Base-by-base conservation (phyloP, 2,113 vertebrate genomes). In the Xiphophorus hellerii region DNA sequence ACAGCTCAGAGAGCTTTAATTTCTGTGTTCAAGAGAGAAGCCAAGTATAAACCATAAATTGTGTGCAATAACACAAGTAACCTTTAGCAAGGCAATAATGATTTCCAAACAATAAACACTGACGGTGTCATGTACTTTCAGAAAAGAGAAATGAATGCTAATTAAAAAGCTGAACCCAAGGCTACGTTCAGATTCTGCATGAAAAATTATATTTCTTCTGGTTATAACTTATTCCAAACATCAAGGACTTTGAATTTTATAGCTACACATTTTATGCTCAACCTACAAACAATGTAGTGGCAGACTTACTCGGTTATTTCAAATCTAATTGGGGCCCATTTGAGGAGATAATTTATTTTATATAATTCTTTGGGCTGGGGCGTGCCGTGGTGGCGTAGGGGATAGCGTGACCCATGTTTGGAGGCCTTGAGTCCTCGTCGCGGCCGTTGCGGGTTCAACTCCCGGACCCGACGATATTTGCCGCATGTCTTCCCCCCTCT, bases 11-110 rank as follows among this genome's bases (percentile, higher is more conserved):
- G 35, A 28, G 70, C 75, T 65, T 73, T 73, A 10, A 64, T 64
- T 81, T 69, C 17, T 63, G 77, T 48, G 30, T 69, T 81, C 54
- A 58, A 78, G 71, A 75, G 25, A 37, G 60, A 72, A 33, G 73
- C 42, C 67, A 29, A 75, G 13, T 44, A 22, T 27, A 75, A 70
- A 68, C 42, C 11, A 35, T 25, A 35, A 62, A 39, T 80, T 69
- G 64, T 11, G 44, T 42, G 27, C 42, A 20, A 69, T 58, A 33
- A 9, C 31, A 60, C 78, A 15, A 72, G 33, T 27, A 71, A 75
- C 35, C 51, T 74, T 63, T 67, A 74, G 54, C 39, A 58, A 72
- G 67, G 74, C 68, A 37, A 71, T 33, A 74, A 25, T 35, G 42
- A 69, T 62, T 64, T 48, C n/a, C 73, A 30, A 74, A 73, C 14